Evolutionary conservation across 2,113 vertebrate species (phyloP).

Genomic region (Notechis scutatus): DNA sequence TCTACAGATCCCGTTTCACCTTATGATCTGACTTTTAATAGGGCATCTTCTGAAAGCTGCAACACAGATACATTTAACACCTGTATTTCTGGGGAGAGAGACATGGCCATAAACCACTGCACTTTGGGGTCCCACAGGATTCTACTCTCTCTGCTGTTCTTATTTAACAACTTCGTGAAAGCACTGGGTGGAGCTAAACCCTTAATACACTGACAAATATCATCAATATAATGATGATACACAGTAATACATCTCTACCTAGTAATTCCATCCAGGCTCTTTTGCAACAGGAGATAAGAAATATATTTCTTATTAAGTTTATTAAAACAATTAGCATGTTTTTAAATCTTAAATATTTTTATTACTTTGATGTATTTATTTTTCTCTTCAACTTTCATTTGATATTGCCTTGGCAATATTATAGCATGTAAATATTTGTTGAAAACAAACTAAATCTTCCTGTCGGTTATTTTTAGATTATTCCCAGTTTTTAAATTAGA

Average conservation of each 20-base stretch:
- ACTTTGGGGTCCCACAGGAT: background rate
- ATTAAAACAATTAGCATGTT: background rate
- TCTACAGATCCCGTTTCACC: background rate
- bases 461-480: conserved; percentile 29
- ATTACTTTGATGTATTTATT: background rate
- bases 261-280: background rate
- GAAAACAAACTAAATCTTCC: conserved; percentile 5
- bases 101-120: background rate
- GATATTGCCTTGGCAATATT: background rate
- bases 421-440: background rate
- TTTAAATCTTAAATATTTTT: background rate
- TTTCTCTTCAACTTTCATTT: background rate
- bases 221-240: background rate
- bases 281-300: background rate
- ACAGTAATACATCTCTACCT: background rate
- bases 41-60: background rate
- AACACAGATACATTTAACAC: background rate
- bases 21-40: background rate
- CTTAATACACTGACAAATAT: background rate
- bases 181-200: background rate
- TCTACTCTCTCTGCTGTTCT: background rate
- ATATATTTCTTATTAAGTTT: background rate
- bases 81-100: background rate
- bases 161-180: background rate
- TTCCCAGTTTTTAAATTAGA: conserved; percentile 33